Evolutionary conservation across 2,113 vertebrate species (phyloP), one percentile per base, ranked within the genome.

Genomic region (Bucco capensis): DNA sequence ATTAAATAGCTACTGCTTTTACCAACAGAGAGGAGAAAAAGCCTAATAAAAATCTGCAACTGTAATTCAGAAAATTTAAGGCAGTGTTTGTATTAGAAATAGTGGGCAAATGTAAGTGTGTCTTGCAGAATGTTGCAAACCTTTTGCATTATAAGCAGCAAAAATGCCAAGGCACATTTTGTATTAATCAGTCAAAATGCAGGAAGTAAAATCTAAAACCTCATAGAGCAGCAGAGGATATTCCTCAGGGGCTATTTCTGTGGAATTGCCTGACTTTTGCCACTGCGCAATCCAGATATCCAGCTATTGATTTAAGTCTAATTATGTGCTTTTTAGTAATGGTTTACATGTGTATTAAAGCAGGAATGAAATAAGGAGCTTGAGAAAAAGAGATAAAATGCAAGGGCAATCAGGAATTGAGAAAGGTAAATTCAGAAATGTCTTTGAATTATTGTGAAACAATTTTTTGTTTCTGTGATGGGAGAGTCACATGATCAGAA

Each of bases 111-210:
- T 85, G 27, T 88, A 86, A 82, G 89, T 83, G 62, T 89, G 70
- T 94, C 81, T 94, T 96, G 91, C 92, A 91, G 70, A 94, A 91
- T 91, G 93, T 93, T 96, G 79, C 69, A 53, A 90, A 88, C 75
- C 47, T 96, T 97, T 97, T 97, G 96, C 96, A 97, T 98, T 96
- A 66, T 92, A 96, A 97, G 90, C 93, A 97, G 96, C 89, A 97
- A 94, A 96, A 91, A 94, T 92, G 97, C 92, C 97, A 97, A 96
- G 80, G 92, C 96, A 69, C 74, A 96, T 97, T 97, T 96, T 90
- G 82, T 94, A 91, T 97, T 98, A 97, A 98, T 98, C 98, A 97
- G 97, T 98, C 97, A 98, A 97, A 97, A 96, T 83, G 92, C 91
- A 95, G 92, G 90, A 96, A 92, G 89, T 90, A 92, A 90, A 94